Evolutionary conservation across 2,888 invertebrate species (phyloP).

Genomic region (Drosophila monieri): DNA sequence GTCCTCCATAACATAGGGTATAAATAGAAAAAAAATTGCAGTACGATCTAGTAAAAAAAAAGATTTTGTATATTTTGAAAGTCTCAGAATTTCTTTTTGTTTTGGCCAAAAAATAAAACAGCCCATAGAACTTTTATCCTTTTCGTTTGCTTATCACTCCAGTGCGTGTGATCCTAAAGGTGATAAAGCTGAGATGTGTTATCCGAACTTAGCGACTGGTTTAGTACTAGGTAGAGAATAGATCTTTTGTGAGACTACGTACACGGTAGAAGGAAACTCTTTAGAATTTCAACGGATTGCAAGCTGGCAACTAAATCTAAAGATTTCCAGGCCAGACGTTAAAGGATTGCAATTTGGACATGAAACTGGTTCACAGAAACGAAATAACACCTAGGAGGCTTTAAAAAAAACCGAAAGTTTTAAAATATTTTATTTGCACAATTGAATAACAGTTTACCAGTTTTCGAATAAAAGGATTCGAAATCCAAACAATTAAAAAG

Average conservation of each 20-base stretch:
- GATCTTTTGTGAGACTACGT: slow-evolving; percentile 9
- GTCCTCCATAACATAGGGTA: slow-evolving; percentile 33
- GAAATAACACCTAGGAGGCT: neutral
- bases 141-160: slow-evolving; percentile 30
- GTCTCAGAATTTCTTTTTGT: slow-evolving; percentile 46
- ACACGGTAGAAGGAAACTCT: slow-evolving; percentile 16
- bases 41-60: slow-evolving; percentile 29
- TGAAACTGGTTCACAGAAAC: neutral
- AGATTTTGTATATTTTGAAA: slow-evolving; percentile 24
- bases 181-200: slow-evolving; percentile 49
- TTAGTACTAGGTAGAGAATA: slow-evolving; percentile 10
- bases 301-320: slow-evolving; percentile 11
- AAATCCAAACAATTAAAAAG: neutral
- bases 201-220: slow-evolving; percentile 18
- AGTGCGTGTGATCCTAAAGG: slow-evolving; percentile 20
- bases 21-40: slow-evolving; percentile 33
- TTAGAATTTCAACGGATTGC: slow-evolving; percentile 19
- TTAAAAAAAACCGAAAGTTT: neutral
- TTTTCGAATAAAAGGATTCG: neutral
- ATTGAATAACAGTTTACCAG: neutral
- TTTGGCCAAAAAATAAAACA: slow-evolving; percentile 41
- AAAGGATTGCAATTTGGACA: no score
- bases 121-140: slow-evolving; percentile 32
- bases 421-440: neutral
- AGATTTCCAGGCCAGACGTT: slow-evolving; percentile 23